Percentiles rank a stretch among this genome's conserved stretches.
Conservation (phyloP, 2,888 invertebrate species). For the Pegoplata infirma region DNA sequence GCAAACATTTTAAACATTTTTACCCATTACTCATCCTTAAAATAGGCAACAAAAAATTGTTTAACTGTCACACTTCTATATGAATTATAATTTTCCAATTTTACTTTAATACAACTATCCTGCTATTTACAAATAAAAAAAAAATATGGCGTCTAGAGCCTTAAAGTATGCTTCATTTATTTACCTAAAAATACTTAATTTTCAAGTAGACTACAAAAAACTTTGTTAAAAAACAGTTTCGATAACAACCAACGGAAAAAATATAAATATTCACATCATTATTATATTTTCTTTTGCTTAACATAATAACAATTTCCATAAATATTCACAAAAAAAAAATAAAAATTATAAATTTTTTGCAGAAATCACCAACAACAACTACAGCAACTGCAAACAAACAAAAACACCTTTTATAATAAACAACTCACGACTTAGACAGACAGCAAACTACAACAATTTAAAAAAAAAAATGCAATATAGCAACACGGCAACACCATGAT, state of each 20-base stretch:
- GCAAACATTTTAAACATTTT: not conserved
- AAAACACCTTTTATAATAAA: slow-evolving; percentile 47
- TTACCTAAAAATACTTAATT: not conserved
- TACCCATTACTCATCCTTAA: not conserved
- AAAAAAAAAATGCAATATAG: not conserved
- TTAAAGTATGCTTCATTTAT: slow-evolving; percentile 9
- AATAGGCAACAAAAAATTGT: not conserved
- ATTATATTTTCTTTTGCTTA: slow-evolving; percentile 8
- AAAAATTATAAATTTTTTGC: slow-evolving; percentile 16
- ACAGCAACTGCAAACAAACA: slow-evolving; percentile 1
- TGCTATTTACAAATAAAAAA: not conserved
- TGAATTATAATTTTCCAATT: not conserved
- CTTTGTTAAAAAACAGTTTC: not conserved
- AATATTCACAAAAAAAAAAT: slow-evolving; percentile 41
- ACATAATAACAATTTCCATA: slow-evolving; percentile 48
- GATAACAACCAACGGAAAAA: too few relatives aligned
- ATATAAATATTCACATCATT: not conserved
- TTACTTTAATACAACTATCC: not conserved
- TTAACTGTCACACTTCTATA: not conserved
- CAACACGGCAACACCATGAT: not conserved
- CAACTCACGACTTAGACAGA: slow-evolving; percentile 56
- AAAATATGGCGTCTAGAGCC: not conserved
- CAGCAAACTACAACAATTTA: slow-evolving; percentile 23
- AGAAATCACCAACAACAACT: slow-evolving; percentile 31
- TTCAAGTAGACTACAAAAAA: not conserved